Percentiles rank a stretch among this genome's conserved stretches.
These are phyloP conservation scores for Tuta absoluta DNA, from an alignment of 2,888 invertebrate genomes.

Conservation along the genomic window DNA sequence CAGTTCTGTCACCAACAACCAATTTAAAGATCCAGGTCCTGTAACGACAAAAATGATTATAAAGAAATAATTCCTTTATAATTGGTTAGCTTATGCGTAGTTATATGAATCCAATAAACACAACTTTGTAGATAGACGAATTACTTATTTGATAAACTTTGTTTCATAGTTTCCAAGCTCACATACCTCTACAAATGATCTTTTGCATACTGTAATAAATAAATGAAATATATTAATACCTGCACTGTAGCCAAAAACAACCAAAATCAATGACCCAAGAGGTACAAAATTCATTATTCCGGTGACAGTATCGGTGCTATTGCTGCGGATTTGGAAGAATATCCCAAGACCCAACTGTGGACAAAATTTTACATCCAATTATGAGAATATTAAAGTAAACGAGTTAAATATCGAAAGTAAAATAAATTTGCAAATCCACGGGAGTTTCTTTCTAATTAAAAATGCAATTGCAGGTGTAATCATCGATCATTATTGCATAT, in stretches of 20 bases:
- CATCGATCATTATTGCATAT: too few relatives aligned
- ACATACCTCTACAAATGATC: too few relatives aligned
- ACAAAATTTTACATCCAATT: background rate
- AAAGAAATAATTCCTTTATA: too few relatives aligned
- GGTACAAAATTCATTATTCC: constrained; percentile 63
- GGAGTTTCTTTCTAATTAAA: too few relatives aligned
- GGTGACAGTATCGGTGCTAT: constrained; percentile 33
- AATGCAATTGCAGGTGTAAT: too few relatives aligned
- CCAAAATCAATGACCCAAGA: constrained; percentile 56
- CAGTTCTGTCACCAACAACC: constrained; percentile 56
- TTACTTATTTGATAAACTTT: too few relatives aligned
- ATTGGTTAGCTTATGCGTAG: too few relatives aligned
- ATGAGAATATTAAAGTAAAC: background rate
- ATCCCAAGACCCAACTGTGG: constrained; percentile 56
- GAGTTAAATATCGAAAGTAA: background rate
- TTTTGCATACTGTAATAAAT: too few relatives aligned
- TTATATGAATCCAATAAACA: too few relatives aligned
- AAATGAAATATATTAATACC: constrained; percentile 45
- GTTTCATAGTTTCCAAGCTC: too few relatives aligned
- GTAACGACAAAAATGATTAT: constrained; percentile 24
- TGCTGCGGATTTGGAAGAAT: constrained; percentile 54
- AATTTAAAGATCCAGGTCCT: constrained; percentile 61
- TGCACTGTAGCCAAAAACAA: constrained; percentile 60
- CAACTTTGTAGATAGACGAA: too few relatives aligned
- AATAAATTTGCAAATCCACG: too few relatives aligned